Percentiles rank a stretch among this genome's conserved stretches.
Conservation (phyloP, 1,140 invertebrate species). For the Hycleus cichorii region DNA sequence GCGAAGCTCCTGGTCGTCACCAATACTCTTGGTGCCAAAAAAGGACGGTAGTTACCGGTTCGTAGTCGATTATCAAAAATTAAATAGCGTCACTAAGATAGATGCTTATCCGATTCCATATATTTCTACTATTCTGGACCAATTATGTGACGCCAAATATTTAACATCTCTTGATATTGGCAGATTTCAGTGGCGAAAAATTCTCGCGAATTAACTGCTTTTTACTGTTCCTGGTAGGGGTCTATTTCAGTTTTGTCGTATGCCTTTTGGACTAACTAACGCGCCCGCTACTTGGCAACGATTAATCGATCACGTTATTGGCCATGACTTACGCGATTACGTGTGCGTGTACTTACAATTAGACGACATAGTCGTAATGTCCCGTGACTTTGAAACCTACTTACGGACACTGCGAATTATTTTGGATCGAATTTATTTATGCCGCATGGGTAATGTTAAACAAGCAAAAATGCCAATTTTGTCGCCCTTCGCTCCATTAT, state of each 20-base stretch:
- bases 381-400: too few species aligned
- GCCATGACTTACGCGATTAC: not conserved
- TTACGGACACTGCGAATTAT: too few species aligned
- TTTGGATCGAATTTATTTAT: not conserved
- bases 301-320: constrained; percentile 32
- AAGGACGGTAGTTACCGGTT: not conserved
- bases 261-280: constrained; percentile 34
- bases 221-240: constrained; percentile 30
- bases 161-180: constrained; percentile 31
- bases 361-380: too few species aligned
- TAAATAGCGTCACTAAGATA: constrained; percentile 27
- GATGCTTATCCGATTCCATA: constrained; percentile 32
- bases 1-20: constrained; percentile 23
- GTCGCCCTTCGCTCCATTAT: constrained; percentile 22
- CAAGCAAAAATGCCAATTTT: constrained; percentile 20
- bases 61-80: constrained; percentile 22
- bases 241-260: constrained; percentile 31
- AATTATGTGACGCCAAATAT: constrained; percentile 28
- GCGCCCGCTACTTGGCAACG: constrained; percentile 38
- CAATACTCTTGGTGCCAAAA: constrained; percentile 23
- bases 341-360: too few species aligned
- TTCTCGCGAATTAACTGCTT: constrained; percentile 23
- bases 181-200: constrained; percentile 27
- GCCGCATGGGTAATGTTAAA: constrained; percentile 1
- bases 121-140: constrained; percentile 31